Conservation (phyloP, 2,113 vertebrate genomes). For the Lipotes vexillifer region DNA sequence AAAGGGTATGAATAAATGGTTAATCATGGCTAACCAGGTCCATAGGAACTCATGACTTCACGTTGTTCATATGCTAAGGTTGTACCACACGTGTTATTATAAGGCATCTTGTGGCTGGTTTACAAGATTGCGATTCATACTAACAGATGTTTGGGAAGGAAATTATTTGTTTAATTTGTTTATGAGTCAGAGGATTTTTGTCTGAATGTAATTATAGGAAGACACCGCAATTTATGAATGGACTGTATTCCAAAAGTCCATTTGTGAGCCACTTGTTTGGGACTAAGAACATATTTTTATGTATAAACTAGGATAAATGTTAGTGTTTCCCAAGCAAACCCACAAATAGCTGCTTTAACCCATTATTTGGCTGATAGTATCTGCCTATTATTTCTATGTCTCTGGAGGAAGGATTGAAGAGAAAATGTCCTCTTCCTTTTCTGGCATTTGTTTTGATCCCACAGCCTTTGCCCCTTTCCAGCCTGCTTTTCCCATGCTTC, state of each 20-base stretch:
- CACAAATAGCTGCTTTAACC: slow-evolving; percentile 43
- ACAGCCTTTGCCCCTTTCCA: background rate
- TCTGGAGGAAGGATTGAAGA: slow-evolving; percentile 7
- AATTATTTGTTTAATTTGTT: slow-evolving; percentile 80
- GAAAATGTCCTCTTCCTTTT: slow-evolving; percentile 2
- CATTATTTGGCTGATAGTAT: slow-evolving; percentile 36
- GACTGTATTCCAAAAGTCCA: slow-evolving; percentile 53
- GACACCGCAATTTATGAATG: slow-evolving; percentile 70
- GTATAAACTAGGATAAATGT: slow-evolving; percentile 53
- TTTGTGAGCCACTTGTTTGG: slow-evolving; percentile 61
- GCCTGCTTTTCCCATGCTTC: background rate
- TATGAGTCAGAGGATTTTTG: slow-evolving; percentile 73
- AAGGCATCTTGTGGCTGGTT: slow-evolving; percentile 72
- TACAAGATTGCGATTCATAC: slow-evolving; percentile 50
- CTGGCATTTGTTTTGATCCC: slow-evolving; percentile 6
- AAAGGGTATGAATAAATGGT: slow-evolving; percentile 64
- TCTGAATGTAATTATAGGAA: slow-evolving; percentile 69
- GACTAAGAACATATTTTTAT: slow-evolving; percentile 49
- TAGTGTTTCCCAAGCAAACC: slow-evolving; percentile 46
- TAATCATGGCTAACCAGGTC: slow-evolving; percentile 58
- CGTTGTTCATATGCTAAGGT: slow-evolving; percentile 18
- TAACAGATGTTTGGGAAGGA: slow-evolving; percentile 78
- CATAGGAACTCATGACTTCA: slow-evolving; percentile 43
- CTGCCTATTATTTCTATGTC: background rate
- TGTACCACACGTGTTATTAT: slow-evolving; percentile 36